Evolutionary conservation across 1,140 invertebrate genomes (phyloP), one percentile per base, ranked within the genome.

Genomic region (Lineus longissimus): DNA sequence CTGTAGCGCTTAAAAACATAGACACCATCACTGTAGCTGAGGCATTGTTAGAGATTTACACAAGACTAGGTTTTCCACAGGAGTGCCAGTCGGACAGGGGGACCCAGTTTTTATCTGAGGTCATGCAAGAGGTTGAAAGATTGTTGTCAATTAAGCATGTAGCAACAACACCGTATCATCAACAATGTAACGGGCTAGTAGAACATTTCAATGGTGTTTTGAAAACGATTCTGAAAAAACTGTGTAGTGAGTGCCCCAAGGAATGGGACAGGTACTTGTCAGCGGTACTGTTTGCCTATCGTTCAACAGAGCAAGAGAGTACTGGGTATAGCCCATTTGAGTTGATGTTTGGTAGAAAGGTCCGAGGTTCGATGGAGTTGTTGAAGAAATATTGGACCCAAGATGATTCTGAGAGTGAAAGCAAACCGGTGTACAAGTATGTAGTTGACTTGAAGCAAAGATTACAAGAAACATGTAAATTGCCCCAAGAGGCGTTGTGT

Each of bases 31-130:
- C 55, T 1, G 65, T 72, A 13, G 66, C 69, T 15, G 64, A 74
- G 58, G 64, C 68, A 19, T 41, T 80, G n/a, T 64, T 76, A 25
- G 54, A 64, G n/a, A 76, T 81, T 6, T 82, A 81, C 70, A 65
- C 70, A n/a, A 66, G 73, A 27, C 70, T 81, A 60, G 83, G 81
- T 27, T 62, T 82, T 43, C 81, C 81, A 17, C 36, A 76, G 31
- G 72, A 70, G 43, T 41, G 84, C 15, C 72, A 84, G 25, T 75
- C 76, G 0, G 84, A 86, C 67, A 78, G 80, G 64, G 78, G 76
- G 29, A 63, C 78, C n/a, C 72, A 81, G 55, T 85, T 84, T 65
- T 73, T 69, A 9, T 79, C 74, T 11, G 45, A 67, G 1, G 17
- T 76, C 1, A 66, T 73, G 45, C 47, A 51, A 23, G 62, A 74